These are phyloP conservation scores for Rana temporaria DNA, from an alignment of 2,113 vertebrate species.

Conservation along the genomic window DNA sequence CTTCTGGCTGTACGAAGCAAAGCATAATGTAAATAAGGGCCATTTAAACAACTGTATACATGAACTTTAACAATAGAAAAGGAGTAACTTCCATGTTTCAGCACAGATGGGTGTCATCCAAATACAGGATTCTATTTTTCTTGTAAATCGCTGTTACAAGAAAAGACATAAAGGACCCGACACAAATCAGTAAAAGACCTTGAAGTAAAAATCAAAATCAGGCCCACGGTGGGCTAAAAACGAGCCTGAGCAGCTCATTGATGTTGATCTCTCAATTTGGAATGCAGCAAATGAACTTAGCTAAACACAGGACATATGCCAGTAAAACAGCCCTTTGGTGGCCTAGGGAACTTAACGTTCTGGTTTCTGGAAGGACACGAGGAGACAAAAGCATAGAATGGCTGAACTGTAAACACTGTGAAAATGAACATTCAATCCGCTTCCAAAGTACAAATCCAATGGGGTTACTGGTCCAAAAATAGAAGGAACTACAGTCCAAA, in stretches of 20 bases:
- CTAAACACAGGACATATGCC: slow-evolving; percentile 17
- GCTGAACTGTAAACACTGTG: not conserved
- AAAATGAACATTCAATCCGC: not conserved
- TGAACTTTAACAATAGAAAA: no score
- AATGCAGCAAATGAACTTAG: slow-evolving; percentile 12
- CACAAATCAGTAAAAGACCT: not conserved
- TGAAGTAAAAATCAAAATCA: not conserved
- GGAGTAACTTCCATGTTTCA: no score
- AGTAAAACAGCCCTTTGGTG: not conserved
- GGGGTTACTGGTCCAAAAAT: no score
- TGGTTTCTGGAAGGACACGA: slow-evolving; percentile 9
- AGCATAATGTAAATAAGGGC: no score
- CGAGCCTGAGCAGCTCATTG: not conserved
- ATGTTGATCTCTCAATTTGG: not conserved
- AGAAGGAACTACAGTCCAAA: no score
- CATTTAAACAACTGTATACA: no score
- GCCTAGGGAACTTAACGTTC: slow-evolving; percentile 4
- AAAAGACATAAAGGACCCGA: no score
- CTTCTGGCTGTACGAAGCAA: no score
- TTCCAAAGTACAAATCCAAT: no score
- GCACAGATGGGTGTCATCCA: no score
- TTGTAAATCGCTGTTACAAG: no score
- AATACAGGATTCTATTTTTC: no score
- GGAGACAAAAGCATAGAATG: not conserved
- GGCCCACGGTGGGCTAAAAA: not conserved